Percentiles rank a stretch among this genome's conserved stretches.
Evolutionary conservation across 2,888 invertebrate species (phyloP).

Genomic region (Harpagoxenus sublaevis): DNA sequence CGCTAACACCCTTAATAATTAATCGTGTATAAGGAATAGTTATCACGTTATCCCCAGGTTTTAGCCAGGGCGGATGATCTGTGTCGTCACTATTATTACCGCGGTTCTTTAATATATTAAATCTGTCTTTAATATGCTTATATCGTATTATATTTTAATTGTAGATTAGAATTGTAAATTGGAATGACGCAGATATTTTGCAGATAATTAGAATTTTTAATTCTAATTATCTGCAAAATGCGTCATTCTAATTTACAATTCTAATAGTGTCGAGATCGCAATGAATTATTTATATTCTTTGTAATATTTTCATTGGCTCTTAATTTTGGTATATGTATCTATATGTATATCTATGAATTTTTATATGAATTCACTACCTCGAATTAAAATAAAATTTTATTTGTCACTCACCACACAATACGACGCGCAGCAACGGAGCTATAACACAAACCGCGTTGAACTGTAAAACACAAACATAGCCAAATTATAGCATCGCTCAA

Average conservation of each 20-base stretch:
- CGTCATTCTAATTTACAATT: not conserved
- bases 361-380: not conserved
- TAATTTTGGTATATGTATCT: not conserved
- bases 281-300: not conserved
- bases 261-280: not conserved
- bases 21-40: too few species aligned
- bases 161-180: too few species aligned
- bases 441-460: not conserved
- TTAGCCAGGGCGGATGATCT: too few species aligned
- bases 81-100: too few species aligned
- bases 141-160: too few species aligned
- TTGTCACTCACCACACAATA: not conserved
- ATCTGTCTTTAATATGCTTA: too few species aligned
- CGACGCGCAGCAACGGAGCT: not conserved
- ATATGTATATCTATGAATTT: not conserved
- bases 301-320: not conserved
- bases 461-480: not conserved
- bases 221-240: not conserved
- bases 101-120: too few species aligned
- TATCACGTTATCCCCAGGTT: too few species aligned
- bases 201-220: too few species aligned
- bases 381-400: constrained; percentile 14
- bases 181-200: too few species aligned
- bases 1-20: too few species aligned
- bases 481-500: not conserved